These are phyloP conservation scores for Bombus huntii DNA, from an alignment of 1,140 invertebrate genomes.

Conservation along the genomic window DNA sequence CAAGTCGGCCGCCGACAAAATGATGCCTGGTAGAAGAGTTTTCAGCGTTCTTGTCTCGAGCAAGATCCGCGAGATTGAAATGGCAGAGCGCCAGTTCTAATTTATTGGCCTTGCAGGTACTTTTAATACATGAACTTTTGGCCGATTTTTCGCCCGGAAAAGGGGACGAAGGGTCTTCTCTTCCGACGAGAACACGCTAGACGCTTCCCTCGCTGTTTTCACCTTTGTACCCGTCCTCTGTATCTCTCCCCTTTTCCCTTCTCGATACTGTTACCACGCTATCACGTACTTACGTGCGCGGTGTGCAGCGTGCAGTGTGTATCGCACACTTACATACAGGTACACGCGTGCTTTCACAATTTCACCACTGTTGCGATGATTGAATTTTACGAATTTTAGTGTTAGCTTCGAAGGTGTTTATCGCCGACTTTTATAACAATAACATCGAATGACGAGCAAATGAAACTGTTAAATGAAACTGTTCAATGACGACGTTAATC, in stretches of 20 bases:
- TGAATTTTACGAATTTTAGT: too few relatives aligned
- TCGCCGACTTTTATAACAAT: too few relatives aligned
- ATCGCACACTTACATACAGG: too few relatives aligned
- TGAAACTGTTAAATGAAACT: too few relatives aligned
- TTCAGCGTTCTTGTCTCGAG: constrained; percentile 71
- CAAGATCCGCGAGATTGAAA: constrained; percentile 80
- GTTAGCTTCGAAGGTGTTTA: too few relatives aligned
- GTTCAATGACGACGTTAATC: too few relatives aligned
- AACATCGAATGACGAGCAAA: too few relatives aligned
- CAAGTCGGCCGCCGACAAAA: constrained; percentile 56
- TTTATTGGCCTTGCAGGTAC: constrained; percentile 75
- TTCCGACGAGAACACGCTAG: constrained; percentile 6
- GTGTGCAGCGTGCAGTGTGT: too few relatives aligned
- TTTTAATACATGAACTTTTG: constrained; percentile 78
- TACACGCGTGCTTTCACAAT: too few relatives aligned
- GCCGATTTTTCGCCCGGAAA: constrained; percentile 65
- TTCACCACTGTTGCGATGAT: too few relatives aligned
- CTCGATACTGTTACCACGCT: too few relatives aligned
- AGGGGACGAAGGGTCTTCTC: constrained; percentile 45
- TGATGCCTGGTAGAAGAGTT: constrained; percentile 59
- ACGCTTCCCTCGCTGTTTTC: background rate
- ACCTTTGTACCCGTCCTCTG: background rate
- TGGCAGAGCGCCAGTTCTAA: constrained; percentile 80
- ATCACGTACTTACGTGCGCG: too few relatives aligned
- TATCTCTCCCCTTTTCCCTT: background rate